Evolutionary conservation across 2,888 invertebrate species (phyloP).

Genomic region (Tanytarsus gracilentus): DNA sequence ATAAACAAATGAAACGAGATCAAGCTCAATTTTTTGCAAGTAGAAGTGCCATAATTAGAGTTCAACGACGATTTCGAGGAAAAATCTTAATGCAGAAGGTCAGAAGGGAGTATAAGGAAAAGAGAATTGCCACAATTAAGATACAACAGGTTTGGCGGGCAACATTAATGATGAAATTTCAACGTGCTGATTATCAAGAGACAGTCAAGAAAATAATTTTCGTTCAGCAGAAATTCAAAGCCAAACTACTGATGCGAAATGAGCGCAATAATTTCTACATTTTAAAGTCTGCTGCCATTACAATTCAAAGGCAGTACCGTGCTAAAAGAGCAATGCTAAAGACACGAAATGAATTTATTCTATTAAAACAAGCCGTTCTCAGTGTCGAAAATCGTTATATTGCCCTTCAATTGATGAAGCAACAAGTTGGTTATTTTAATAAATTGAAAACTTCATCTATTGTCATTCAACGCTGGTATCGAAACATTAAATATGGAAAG

Average conservation of each 20-base stretch:
- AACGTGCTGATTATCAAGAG: slow-evolving; percentile 33
- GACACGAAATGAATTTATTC: slow-evolving; percentile 42
- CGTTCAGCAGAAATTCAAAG: slow-evolving; percentile 45
- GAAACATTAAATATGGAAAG: slow-evolving; percentile 34
- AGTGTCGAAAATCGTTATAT: slow-evolving; percentile 39
- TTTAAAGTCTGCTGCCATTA: slow-evolving; percentile 34
- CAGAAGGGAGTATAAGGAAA: no score
- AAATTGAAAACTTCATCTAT: slow-evolving; percentile 37
- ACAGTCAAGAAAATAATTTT: slow-evolving; percentile 34
- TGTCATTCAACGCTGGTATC: slow-evolving; percentile 26
- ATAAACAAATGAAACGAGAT: no score
- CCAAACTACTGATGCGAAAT: slow-evolving; percentile 36
- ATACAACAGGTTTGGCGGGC: slow-evolving; percentile 40
- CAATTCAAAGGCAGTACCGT: slow-evolving; percentile 36
- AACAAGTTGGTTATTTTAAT: slow-evolving; percentile 37
- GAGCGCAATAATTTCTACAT: slow-evolving; percentile 33
- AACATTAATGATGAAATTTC: slow-evolving; percentile 33
- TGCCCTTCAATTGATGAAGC: slow-evolving; percentile 34
- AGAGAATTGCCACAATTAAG: no score
- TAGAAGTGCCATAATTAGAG: no score
- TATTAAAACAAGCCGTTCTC: slow-evolving; percentile 34
- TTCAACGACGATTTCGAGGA: no score
- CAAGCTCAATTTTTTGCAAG: no score
- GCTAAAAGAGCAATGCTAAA: slow-evolving; percentile 31
- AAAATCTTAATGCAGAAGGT: no score